Percentiles rank a stretch among this genome's conserved stretches.
Evolutionary conservation across 2,888 invertebrate genomes (phyloP).

Genomic region (Galeruca laticollis): DNA sequence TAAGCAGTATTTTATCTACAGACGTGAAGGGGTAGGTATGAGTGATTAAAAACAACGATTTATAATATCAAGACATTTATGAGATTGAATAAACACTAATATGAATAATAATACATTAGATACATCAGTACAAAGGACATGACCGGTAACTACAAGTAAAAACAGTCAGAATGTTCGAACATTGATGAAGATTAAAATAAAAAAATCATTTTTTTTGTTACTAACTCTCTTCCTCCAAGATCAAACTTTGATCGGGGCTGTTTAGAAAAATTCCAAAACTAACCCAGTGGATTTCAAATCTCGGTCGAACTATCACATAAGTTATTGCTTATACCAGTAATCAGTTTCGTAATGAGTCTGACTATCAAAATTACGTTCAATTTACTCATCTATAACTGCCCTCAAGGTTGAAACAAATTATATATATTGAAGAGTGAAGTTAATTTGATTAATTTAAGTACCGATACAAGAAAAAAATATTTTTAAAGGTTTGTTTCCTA

Average conservation of each 20-base stretch:
- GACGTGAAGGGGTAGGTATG: neutral
- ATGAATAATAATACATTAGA: slow-evolving; percentile 54
- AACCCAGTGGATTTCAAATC: slow-evolving; percentile 45
- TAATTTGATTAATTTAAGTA: neutral
- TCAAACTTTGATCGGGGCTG: slow-evolving; percentile 14
- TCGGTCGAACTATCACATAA: slow-evolving; percentile 55
- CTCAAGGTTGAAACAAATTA: neutral
- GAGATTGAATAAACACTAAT: slow-evolving; percentile 53
- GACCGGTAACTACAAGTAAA: slow-evolving; percentile 56
- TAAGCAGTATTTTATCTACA: neutral
- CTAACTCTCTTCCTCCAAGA: slow-evolving; percentile 38
- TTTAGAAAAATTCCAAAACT: slow-evolving; percentile 18
- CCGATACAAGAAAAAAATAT: neutral
- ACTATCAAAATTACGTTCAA: neutral
- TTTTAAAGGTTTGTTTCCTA: neutral
- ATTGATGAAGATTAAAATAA: slow-evolving; percentile 48
- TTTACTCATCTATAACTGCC: too few species aligned
- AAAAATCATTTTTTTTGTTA: slow-evolving; percentile 36
- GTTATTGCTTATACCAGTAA: slow-evolving; percentile 55
- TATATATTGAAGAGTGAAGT: neutral
- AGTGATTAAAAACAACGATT: slow-evolving; percentile 28
- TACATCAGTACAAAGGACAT: slow-evolving; percentile 57
- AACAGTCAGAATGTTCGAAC: slow-evolving; percentile 55
- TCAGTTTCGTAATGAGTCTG: slow-evolving; percentile 5
- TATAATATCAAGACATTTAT: slow-evolving; percentile 57